Conservation (phyloP, 2,797 vertebrate species). For the Cirrhinus mrigala region DNA sequence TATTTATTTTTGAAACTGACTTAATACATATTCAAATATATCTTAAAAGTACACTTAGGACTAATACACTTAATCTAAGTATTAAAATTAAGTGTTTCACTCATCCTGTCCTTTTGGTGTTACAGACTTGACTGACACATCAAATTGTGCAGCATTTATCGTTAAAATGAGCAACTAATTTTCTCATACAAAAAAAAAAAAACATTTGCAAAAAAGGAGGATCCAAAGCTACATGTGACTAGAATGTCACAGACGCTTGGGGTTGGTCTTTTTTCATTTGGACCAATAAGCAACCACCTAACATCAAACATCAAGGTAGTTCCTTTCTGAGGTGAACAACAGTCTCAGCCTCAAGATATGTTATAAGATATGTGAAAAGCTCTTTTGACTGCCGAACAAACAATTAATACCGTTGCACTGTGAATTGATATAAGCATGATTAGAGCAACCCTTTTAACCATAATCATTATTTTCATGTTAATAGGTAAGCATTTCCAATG, state of each 20-base stretch:
- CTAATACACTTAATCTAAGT: no score
- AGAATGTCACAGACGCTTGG: background rate
- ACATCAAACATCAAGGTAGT: background rate
- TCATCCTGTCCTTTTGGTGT: no score
- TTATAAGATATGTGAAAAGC: background rate
- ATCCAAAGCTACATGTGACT: background rate
- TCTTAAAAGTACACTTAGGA: no score
- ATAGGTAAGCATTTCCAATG: constrained; percentile 21
- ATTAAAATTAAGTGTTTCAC: no score
- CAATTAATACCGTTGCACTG: background rate
- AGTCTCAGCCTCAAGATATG: background rate
- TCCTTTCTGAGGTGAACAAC: background rate
- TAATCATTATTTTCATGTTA: background rate
- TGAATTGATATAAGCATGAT: background rate
- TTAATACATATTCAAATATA: no score
- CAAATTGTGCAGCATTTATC: no score
- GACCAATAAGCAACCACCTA: background rate
- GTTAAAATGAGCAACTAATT: no score
- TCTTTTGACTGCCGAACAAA: background rate
- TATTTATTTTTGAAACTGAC: no score
- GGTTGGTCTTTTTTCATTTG: background rate
- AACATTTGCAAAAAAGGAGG: no score
- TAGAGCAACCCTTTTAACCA: no score
- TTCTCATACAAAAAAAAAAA: no score
- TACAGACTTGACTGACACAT: no score